A percentile compares a stretch with the other conserved stretches of the same genome.
Evolutionary conservation across 2,797 vertebrate species (phyloP).

Genomic region (Mallotus villosus): DNA sequence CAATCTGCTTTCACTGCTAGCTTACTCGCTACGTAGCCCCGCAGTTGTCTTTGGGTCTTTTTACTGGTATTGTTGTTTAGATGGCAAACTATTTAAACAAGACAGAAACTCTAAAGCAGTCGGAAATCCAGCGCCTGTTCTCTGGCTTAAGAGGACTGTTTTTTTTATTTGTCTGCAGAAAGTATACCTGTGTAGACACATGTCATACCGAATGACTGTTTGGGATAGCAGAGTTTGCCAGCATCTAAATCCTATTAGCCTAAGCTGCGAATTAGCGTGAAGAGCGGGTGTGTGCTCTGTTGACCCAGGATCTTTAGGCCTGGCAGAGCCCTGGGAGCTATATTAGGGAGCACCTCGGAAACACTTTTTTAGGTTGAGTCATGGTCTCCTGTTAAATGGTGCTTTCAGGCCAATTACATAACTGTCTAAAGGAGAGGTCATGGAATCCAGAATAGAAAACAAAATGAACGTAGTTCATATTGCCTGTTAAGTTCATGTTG

Average conservation of each 20-base stretch:
- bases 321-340: constrained; percentile 39
- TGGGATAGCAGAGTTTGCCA: constrained; percentile 38
- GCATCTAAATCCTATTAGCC: constrained; percentile 80
- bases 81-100: constrained; percentile 16
- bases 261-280: constrained; percentile 78
- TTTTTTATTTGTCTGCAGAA: constrained; percentile 20
- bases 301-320: constrained; percentile 57
- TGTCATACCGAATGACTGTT: constrained; percentile 45
- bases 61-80: background rate
- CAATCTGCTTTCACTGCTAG: constrained; percentile 4
- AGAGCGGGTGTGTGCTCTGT: constrained; percentile 61
- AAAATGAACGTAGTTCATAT: background rate
- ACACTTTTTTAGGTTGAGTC: constrained; percentile 37
- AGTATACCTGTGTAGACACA: constrained; percentile 56
- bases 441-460: background rate
- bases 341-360: constrained; percentile 57
- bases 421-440: background rate
- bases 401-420: background rate
- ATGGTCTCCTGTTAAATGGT: constrained; percentile 25
- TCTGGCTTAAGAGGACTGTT: constrained; percentile 17
- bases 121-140: background rate
- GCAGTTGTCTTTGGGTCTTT: background rate
- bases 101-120: background rate
- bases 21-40: background rate
- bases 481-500: background rate